Conservation (phyloP, 2,888 invertebrate species). For the Caenorhabditis auriculariae region DNA sequence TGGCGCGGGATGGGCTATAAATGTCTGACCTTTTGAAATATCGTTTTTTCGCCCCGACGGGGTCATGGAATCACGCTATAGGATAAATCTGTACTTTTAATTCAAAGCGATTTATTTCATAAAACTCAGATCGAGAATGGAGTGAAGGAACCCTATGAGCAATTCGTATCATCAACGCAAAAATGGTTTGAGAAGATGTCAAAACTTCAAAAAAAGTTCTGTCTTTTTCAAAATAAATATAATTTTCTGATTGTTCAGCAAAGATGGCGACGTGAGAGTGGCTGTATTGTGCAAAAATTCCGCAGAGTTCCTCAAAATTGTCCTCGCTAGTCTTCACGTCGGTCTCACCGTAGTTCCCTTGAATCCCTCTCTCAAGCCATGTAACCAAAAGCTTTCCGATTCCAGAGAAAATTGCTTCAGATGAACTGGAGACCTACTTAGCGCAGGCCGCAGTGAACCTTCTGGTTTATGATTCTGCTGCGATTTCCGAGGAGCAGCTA, state of each 20-base stretch:
- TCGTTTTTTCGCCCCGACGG: too few relatives aligned
- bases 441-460: too few relatives aligned
- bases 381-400: slow-evolving; percentile 8
- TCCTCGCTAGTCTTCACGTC: slow-evolving; percentile 22
- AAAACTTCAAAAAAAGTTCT: background rate
- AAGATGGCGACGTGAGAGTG: too few relatives aligned
- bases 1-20: too few relatives aligned
- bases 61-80: too few relatives aligned
- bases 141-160: background rate
- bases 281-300: slow-evolving; percentile 33
- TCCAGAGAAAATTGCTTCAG: too few relatives aligned
- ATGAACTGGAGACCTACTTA: too few relatives aligned
- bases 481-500: too few relatives aligned
- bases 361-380: slow-evolving; percentile 43
- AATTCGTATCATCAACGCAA: background rate
- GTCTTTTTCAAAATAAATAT: background rate
- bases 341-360: slow-evolving; percentile 33
- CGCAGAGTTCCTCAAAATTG: slow-evolving; percentile 20
- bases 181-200: slow-evolving; percentile 5
- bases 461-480: too few relatives aligned
- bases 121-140: slow-evolving; percentile 12
- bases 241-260: background rate
- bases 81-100: too few relatives aligned
- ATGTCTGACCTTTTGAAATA: too few relatives aligned
- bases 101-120: too few relatives aligned